Base-by-base conservation (phyloP, 2,888 invertebrate species). In the Drosophila meridiana region DNA sequence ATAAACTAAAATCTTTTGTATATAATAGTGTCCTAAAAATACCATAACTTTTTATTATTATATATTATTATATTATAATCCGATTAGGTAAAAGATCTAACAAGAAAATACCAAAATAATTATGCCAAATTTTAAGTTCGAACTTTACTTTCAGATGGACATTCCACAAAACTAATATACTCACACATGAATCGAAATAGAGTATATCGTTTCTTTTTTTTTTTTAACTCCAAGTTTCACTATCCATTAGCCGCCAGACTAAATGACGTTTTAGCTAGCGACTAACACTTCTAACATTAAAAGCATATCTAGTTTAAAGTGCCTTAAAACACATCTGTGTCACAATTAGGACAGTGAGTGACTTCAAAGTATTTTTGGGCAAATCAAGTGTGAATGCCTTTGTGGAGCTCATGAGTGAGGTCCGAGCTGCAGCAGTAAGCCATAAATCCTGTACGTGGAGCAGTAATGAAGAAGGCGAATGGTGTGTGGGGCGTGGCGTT, bases 311-410 rank as follows among this genome's bases (percentile, higher is more conserved):
- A 14, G 30, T 30, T 30, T 13, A 30, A 48, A 48, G 14, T 30
- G 11, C 20, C 4, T 34, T 5, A 20, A n/a, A 34, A 52, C 34
- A 52, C 34, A 34, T 20, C 50, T 6, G 20, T 34, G 50, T 11
- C 32, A 20, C 34, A 52, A 52, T 50, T 50, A 8, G n/a, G 30
- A n/a, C 48, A 14, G 47, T 13, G 1, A 8, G n/a, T 45, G 26
- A n/a, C 56, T 32, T 65, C 48, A 57, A 65, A 66, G 68, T n/a
- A 28, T 26, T 45, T 40, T 50, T 4, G 0, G 9, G 36, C 47
- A 61, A 42, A 59, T 48, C 69, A 69, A 68, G 65, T 43, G 55
- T 34, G 40, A 70, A 60, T 64, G 61, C 26, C 65, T 56, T 61
- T 48, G 47, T 59, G 26, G 3, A 13, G 52, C 52, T 13, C 20